Base-by-base conservation (phyloP, 2,797 vertebrate genomes). In the Tenualosa thibaudeaui region DNA sequence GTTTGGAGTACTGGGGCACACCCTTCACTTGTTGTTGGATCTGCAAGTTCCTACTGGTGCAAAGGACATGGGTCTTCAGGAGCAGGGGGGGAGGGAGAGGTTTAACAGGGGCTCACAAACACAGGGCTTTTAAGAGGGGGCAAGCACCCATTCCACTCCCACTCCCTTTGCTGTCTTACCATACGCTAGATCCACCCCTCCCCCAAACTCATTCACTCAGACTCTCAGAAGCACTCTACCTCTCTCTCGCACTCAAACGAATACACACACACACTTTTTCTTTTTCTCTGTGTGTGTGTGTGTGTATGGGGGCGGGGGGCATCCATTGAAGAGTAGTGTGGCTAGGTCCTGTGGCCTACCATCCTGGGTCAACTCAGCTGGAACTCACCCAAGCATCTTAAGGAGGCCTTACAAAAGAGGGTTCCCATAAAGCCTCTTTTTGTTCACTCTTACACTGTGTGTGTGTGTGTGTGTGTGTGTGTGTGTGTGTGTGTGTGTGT, bases 341-440 rank as follows among this genome's bases (percentile, higher is more conserved):
- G 92, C 91, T 83, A 91, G 92, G 92, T 93, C 93, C 92, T 90
- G 90, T 90, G 94, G 93, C 92, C 90, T 19, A 92, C 92, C 90
- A 78, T 92, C 92, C 84, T 15, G 91, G 94, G 94, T 94, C 95
- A 93, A 90, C 89, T 85, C 89, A 89, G 90, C 84, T 88, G 89
- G 86, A 87, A 87, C 88, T 86, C 31, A 88, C 89, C 31, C 88
- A 89, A 91, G 88, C 90, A 90, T 92, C 90, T 92, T 90, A 89
- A 75, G 86, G 83, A 86, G 89, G 88, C 91, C 5, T 88, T 92
- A 97, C 95, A 97, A 96, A 95, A 93, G 91, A 87, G 89, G 86
- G 90, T 88, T 90, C 92, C 93, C 93, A 96, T 96, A 95, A 96
- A 96, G 94, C 92, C 90, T 82, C 89, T 56, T 88, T 90, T 93